These are phyloP conservation scores for Poeciliopsis occidentalis DNA, from an alignment of 2,113 vertebrate genomes.

Conservation along the genomic window DNA sequence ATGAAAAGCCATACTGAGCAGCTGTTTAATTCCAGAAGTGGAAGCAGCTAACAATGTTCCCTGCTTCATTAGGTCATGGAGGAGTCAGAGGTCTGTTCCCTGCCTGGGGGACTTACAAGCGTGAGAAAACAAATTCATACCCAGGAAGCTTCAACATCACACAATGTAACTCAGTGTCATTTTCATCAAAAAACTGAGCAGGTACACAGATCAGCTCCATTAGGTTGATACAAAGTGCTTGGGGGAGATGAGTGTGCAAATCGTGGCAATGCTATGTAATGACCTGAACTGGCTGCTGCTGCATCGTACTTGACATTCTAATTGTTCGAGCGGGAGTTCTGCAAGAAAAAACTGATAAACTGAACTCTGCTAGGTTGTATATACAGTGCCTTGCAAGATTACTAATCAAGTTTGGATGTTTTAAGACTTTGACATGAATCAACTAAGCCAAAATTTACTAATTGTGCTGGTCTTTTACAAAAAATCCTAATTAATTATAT, in stretches of 20 bases:
- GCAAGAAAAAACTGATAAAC: slow-evolving; percentile 29
- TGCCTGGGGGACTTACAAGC: slow-evolving; percentile 90
- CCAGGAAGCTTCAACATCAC: slow-evolving; percentile 79
- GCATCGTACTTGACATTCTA: slow-evolving; percentile 19
- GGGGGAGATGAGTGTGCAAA: too few species aligned
- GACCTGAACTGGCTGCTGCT: slow-evolving; percentile 13
- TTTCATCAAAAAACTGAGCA: slow-evolving; percentile 84
- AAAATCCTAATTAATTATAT: too few species aligned
- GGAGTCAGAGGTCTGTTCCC: slow-evolving; percentile 84
- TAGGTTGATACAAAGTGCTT: slow-evolving; percentile 36
- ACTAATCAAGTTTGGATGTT: not conserved
- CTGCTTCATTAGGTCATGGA: slow-evolving; percentile 87
- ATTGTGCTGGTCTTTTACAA: too few species aligned
- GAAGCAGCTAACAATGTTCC: too few species aligned
- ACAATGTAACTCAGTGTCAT: slow-evolving; percentile 83
- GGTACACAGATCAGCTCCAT: slow-evolving; percentile 75
- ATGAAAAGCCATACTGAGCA: slow-evolving; percentile 39
- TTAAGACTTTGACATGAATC: not conserved
- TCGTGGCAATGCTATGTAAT: not conserved
- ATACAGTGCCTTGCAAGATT: not conserved
- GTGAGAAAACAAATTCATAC: slow-evolving; percentile 92
- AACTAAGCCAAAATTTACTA: not conserved
- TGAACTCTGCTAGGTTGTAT: slow-evolving; percentile 14
- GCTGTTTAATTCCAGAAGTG: slow-evolving; percentile 56
- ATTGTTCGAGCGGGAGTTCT: slow-evolving; percentile 28